Conservation (phyloP, 2,113 vertebrate genomes). For the Cyphomyrus plagiostoma region DNA sequence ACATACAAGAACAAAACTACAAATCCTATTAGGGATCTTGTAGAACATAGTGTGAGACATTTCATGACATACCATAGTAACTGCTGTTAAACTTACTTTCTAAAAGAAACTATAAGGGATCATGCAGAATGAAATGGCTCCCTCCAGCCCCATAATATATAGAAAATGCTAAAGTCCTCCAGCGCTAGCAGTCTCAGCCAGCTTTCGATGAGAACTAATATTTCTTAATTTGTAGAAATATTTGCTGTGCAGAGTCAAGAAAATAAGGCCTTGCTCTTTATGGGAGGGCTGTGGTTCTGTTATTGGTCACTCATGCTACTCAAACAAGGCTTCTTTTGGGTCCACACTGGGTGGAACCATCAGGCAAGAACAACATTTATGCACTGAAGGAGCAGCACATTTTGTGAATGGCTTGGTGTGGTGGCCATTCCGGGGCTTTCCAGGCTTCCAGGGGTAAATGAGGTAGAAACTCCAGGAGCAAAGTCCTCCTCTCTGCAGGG, state of each 20-base stretch:
- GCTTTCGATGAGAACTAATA: not conserved
- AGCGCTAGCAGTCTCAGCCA: not conserved
- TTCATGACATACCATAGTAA: not conserved
- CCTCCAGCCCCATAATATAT: not conserved
- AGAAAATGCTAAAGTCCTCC: not conserved
- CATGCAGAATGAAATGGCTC: not conserved
- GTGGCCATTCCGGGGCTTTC: not conserved
- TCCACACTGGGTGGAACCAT: not conserved
- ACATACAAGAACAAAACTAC: not conserved
- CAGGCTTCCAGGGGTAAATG: not conserved
- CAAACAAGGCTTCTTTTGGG: not conserved
- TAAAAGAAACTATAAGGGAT: not conserved
- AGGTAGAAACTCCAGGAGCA: not conserved
- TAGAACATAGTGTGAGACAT: not conserved
- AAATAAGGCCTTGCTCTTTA: conserved; percentile 36
- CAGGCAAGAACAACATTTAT: not conserved
- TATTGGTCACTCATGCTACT: too few species aligned
- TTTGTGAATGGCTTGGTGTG: not conserved
- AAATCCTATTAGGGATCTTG: not conserved
- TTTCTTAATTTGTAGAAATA: conserved; percentile 44
- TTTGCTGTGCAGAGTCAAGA: conserved; percentile 46
- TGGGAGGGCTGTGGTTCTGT: not conserved
- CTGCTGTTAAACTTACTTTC: not conserved
- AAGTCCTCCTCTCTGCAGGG: not conserved
- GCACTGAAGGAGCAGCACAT: not conserved